Conservation (phyloP, 2,888 invertebrate genomes). For the Stegophylla sp. region DNA sequence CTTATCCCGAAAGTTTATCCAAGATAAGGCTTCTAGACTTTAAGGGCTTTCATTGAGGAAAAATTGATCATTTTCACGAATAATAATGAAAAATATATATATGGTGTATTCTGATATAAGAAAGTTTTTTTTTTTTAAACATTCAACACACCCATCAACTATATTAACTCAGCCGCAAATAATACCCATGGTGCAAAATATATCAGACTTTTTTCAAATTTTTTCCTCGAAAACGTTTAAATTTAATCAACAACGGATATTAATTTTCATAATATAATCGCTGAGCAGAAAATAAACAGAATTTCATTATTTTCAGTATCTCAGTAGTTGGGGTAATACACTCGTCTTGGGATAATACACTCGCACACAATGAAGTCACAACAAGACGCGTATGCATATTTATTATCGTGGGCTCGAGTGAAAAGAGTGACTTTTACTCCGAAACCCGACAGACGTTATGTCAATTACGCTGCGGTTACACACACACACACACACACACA, state of each 20-base stretch:
- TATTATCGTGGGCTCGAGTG: neutral
- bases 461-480: neutral
- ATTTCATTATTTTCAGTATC: no score
- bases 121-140: no score
- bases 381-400: neutral
- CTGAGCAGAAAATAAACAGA: neutral
- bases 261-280: neutral
- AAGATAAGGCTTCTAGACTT: no score
- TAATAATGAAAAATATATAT: no score
- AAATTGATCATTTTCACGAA: no score
- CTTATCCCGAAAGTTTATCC: no score
- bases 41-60: no score
- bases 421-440: neutral
- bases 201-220: no score
- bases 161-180: no score
- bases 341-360: neutral
- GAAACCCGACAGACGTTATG: neutral
- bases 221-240: neutral
- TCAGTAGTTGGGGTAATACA: neutral
- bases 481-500: no score
- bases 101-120: no score
- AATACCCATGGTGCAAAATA: neutral
- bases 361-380: neutral
- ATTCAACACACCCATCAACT: no score
- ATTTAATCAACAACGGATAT: neutral